These are phyloP conservation scores for Silurus glanis DNA, from an alignment of 2,113 vertebrate genomes.

Conservation along the genomic window DNA sequence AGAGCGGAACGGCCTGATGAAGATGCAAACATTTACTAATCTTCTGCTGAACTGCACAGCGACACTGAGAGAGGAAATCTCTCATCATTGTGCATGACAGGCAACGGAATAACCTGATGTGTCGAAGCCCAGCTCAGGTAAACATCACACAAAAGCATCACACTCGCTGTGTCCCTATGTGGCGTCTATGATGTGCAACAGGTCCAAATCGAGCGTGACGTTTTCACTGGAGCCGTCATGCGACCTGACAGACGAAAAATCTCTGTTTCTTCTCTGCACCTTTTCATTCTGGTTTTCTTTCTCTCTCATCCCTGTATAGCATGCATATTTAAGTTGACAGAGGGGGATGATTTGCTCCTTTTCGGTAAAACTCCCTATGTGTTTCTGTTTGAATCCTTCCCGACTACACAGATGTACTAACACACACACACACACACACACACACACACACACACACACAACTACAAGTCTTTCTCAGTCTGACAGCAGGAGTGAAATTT, in stretches of 20 bases:
- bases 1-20: constrained; percentile 11
- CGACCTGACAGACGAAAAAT: not conserved
- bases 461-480: constrained; percentile 18
- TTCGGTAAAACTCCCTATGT: not conserved
- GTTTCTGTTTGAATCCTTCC: not conserved
- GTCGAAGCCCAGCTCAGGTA: not conserved
- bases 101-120: no score
- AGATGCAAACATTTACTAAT: not conserved
- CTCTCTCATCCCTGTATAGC: not conserved
- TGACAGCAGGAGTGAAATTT: constrained; percentile 19
- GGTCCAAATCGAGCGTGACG: not conserved
- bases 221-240: not conserved
- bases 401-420: not conserved
- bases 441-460: constrained; percentile 21
- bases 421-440: constrained; percentile 15
- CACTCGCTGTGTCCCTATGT: not conserved
- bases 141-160: not conserved
- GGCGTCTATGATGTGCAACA: not conserved
- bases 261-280: not conserved
- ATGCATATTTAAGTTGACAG: not conserved
- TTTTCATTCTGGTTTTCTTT: constrained; percentile 50
- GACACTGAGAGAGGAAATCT: not conserved
- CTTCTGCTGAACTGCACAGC: not conserved
- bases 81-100: not conserved
- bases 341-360: not conserved